Percentiles rank a stretch among this genome's conserved stretches.
Evolutionary conservation across 1,140 invertebrate genomes (phyloP).

Genomic region (Eulimnadia texana): DNA sequence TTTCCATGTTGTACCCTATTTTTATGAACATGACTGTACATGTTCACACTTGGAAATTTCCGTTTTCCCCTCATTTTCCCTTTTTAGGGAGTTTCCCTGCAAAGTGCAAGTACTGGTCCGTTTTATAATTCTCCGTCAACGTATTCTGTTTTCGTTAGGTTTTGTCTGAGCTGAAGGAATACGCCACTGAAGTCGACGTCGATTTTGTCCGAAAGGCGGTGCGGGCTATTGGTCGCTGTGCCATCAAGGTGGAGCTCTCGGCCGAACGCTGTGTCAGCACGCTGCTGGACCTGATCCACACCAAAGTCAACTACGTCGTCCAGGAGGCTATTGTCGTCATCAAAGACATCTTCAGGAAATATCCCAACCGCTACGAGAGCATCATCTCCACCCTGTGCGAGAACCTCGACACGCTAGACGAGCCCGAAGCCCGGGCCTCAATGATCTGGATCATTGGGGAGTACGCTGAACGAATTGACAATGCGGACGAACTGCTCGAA

Average conservation of each 20-base stretch:
- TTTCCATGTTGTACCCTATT: no score
- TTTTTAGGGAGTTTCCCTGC: no score
- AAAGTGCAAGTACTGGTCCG: no score
- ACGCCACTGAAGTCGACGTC: slow-evolving; percentile 99
- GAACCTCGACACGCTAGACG: slow-evolving; percentile 96
- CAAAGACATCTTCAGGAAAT: slow-evolving; percentile 99
- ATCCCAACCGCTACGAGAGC: slow-evolving; percentile 99
- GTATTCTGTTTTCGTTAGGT: slow-evolving; percentile 35
- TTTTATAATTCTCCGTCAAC: no score
- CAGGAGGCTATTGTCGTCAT: slow-evolving; percentile 99
- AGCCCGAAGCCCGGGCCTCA: slow-evolving; percentile 94
- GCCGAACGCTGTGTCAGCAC: slow-evolving; percentile 98
- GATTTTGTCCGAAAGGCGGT: slow-evolving; percentile 99
- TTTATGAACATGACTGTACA: no score
- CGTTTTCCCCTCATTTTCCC: no score
- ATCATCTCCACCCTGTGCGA: slow-evolving; percentile 99
- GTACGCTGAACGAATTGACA: slow-evolving; percentile 98
- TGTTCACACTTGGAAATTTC: no score
- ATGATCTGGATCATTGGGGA: slow-evolving; percentile 99
- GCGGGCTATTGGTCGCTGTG: slow-evolving; percentile 93
- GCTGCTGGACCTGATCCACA: slow-evolving; percentile 96
- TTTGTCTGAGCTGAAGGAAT: slow-evolving; percentile 93
- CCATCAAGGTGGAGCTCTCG: slow-evolving; percentile 98
- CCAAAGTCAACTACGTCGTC: slow-evolving; percentile 98
- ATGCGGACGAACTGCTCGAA: slow-evolving; percentile 95